Conservation (phyloP, 1,140 invertebrate genomes). For the Drosophila truncata region DNA sequence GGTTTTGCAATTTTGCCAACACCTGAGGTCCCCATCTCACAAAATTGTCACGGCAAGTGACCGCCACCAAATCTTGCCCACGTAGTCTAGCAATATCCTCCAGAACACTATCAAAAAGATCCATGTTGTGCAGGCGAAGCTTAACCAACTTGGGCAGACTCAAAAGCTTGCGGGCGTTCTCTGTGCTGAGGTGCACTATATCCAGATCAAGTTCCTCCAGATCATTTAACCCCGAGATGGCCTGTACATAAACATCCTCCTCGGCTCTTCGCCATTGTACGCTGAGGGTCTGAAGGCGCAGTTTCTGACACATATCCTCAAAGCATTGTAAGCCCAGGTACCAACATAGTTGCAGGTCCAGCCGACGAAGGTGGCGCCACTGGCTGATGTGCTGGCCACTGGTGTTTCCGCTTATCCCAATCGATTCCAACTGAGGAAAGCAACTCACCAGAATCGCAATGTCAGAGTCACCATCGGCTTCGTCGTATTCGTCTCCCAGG, state of each 20-base stretch:
- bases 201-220: slow-evolving; percentile 38
- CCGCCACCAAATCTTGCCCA: slow-evolving; percentile 19
- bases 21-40: background rate
- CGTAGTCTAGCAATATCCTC: slow-evolving; percentile 14
- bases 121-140: slow-evolving; percentile 25
- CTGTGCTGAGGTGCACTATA: slow-evolving; percentile 14
- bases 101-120: slow-evolving; percentile 8
- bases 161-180: slow-evolving; percentile 17
- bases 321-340: slow-evolving; percentile 12
- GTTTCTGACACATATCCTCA: slow-evolving; percentile 26
- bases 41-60: slow-evolving; percentile 34
- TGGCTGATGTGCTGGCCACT: slow-evolving; percentile 23
- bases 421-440: slow-evolving; percentile 30
- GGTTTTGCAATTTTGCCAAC: slow-evolving; percentile 4
- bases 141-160: slow-evolving; percentile 25
- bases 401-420: slow-evolving; percentile 28
- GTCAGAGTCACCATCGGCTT: slow-evolving; percentile 22
- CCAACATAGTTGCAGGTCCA: slow-evolving; percentile 45
- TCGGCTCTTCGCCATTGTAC: slow-evolving; percentile 27
- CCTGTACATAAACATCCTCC: slow-evolving; percentile 15
- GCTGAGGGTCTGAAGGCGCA: slow-evolving; percentile 14
- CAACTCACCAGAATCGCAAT: slow-evolving; percentile 16
- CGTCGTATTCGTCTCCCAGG: slow-evolving; percentile 27
- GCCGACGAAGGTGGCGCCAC: slow-evolving; percentile 20
- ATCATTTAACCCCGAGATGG: slow-evolving; percentile 6